A percentile compares a stretch with the other conserved stretches of the same genome.
Evolutionary conservation across 2,113 vertebrate genomes (phyloP).

Genomic region (Natator depressus): DNA sequence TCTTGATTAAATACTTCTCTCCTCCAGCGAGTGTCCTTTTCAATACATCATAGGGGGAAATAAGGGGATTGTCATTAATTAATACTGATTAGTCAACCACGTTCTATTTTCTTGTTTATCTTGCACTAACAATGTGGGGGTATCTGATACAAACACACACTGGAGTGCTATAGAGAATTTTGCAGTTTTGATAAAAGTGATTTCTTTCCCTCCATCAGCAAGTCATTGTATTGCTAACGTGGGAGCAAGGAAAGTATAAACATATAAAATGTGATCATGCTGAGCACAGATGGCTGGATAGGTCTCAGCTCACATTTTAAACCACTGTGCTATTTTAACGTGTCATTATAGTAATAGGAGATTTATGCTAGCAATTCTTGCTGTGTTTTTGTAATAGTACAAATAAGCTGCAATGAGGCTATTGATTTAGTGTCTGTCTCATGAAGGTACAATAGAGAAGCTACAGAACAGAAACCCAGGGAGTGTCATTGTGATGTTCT

Average conservation of each 20-base stretch:
- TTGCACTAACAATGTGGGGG: background rate
- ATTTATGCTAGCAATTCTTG: constrained; percentile 38
- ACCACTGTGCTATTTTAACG: background rate
- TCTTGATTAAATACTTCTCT: background rate
- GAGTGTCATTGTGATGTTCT: background rate
- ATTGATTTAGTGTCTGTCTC: background rate
- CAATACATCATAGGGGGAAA: background rate
- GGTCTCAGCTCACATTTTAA: constrained; percentile 19
- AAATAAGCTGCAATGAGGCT: background rate
- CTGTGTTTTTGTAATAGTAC: constrained; percentile 11
- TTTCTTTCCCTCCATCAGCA: background rate
- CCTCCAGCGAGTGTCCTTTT: background rate
- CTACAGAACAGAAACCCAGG: background rate
- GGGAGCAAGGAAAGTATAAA: background rate
- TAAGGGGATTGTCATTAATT: background rate
- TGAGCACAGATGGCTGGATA: background rate
- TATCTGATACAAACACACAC: background rate
- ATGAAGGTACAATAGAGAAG: background rate
- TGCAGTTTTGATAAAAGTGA: background rate
- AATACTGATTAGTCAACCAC: background rate
- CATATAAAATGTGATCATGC: background rate
- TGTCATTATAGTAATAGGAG: constrained; percentile 28
- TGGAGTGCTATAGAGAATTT: background rate
- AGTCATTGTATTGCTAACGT: background rate
- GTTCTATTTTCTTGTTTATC: background rate